Base-by-base conservation (phyloP, 2,888 invertebrate genomes). In the Drosophila vallismaia region DNA sequence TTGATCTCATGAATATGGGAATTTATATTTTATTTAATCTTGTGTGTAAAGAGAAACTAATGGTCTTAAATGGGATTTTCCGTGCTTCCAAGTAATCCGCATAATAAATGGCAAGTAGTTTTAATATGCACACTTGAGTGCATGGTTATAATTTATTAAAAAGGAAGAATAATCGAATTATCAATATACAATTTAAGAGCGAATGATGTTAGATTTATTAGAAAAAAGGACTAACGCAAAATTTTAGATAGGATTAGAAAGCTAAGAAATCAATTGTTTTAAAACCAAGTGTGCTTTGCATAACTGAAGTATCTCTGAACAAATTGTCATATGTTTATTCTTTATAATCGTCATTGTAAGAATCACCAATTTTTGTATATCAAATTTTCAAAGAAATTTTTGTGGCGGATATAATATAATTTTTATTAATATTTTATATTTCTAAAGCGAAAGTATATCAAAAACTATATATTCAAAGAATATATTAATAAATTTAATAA, bases 61-160 rank as follows among this genome's bases (percentile, higher is more conserved):
- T 42, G 14, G 31, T 10, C 53, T 58, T 58, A 26, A 42, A 24
- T 19, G 19, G 58, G 9, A 26, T 19, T 44, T 44, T 44, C 42
- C 9, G 9, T 44, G 14, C 24, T 19, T 44, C 24, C 9, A 44
- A 24, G 24, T 44, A 44, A 24, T 44, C 19, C 9, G 24, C 8
- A 42, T 19, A 19, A 19, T 19, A 19, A 42, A 42, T 42, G 40
- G 40, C 1, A 42, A 14, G 6, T 7, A 1, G 8, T 19, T 42
- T 19, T 8, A 9, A 42, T 42, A 19, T 42, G 40, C 40, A 42
- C 19, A 42, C 40, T 42, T 14, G 0, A 42, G 14, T 14, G 14
- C 14, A 14, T 42, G 8, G 14, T 42, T 19, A 42, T 42, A 19
- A 42, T 14, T 19, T 42, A 42, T 42, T 14, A 19, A 42, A 42